Evolutionary conservation across 2,888 invertebrate species (phyloP), one percentile per base, ranked within the genome.

Genomic region (Pedicia rivosa): DNA sequence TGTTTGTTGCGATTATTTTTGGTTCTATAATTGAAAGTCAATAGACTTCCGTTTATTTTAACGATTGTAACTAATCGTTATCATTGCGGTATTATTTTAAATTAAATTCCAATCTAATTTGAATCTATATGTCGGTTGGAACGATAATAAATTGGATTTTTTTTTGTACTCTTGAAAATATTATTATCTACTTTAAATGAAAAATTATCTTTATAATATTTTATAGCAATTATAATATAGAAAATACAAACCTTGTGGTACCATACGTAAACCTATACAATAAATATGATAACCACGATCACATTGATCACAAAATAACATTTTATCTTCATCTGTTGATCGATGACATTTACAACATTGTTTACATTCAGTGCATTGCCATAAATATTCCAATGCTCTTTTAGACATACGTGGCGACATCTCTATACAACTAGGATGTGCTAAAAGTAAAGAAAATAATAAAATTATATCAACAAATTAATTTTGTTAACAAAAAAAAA

Each of bases 321-420:
- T 88, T 63, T 86, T 83, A 53, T 84, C 84, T 64, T 83, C 84
- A 57, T 83, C 80, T 45, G 76, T 76, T 24, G 80, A 77, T 56
- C 78, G 78, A 48, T 73, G 71, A 60, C 92, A 94, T 46, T 77
- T 72, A 44, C 78, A 74, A 64, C 94, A 94, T 34, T 77, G 74
- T 66, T 92, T 92, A 62, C 92, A 94, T 49, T 87, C 88, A 47
- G 81, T 81, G 57, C 92, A 94, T 61, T 86, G 86, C 94, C 92
- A 94, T 51, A 77, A 70, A 62, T 94, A 94, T 45, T 74, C 77
- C 51, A 78, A 76, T 44, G 87, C 81, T 47, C 83, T 78, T 43
- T 74, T 73, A 44, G 83, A 72, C 74, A 91, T 88, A 51, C 83
- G 79, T 41, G 74, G 65, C 19, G 79, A 72, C 57, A 94, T 71